phyloP scores from a whole-genome alignment of 2,888 invertebrate genomes.

The Trichacis sp. region DNA sequence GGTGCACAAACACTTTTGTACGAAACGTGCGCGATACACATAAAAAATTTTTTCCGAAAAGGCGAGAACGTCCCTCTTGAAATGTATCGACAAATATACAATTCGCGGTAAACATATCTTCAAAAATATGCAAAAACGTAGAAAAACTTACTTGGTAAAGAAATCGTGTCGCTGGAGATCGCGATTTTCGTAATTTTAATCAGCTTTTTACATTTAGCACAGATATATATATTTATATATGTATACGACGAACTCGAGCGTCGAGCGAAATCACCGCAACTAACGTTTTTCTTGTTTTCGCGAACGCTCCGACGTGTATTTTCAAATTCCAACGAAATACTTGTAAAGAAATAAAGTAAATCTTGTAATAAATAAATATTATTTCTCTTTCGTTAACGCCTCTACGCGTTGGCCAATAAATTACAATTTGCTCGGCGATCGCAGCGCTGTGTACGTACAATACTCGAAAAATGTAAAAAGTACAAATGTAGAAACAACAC shows the following conservation, averaged over 20 bases:
- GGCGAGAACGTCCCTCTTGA: too few relatives aligned
- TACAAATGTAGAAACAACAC: constrained; percentile 7
- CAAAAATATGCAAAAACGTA: not conserved
- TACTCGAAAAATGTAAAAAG: constrained; percentile 19
- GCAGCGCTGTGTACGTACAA: constrained; percentile 35
- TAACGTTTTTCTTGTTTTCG: not conserved
- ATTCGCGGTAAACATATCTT: not conserved
- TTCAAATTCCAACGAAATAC: not conserved
- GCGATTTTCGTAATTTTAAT: not conserved
- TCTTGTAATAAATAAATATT: constrained; percentile 1
- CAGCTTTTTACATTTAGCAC: not conserved
- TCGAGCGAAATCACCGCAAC: too few relatives aligned
- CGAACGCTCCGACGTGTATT: too few relatives aligned
- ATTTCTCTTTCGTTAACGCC: not conserved
- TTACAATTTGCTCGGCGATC: constrained; percentile 34
- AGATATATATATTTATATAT: constrained; percentile 3
- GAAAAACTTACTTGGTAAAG: not conserved
- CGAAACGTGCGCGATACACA: too few relatives aligned
- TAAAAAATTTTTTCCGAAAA: too few relatives aligned
- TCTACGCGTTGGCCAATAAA: constrained; percentile 24
- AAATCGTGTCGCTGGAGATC: not conserved
- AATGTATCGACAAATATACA: too few relatives aligned
- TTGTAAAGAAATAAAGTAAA: not conserved
- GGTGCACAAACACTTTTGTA: too few relatives aligned
- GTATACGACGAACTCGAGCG: constrained; percentile 14